Evolutionary conservation across 2,797 vertebrate genomes (phyloP).

Genomic region (Urosaurus nigricauda): DNA sequence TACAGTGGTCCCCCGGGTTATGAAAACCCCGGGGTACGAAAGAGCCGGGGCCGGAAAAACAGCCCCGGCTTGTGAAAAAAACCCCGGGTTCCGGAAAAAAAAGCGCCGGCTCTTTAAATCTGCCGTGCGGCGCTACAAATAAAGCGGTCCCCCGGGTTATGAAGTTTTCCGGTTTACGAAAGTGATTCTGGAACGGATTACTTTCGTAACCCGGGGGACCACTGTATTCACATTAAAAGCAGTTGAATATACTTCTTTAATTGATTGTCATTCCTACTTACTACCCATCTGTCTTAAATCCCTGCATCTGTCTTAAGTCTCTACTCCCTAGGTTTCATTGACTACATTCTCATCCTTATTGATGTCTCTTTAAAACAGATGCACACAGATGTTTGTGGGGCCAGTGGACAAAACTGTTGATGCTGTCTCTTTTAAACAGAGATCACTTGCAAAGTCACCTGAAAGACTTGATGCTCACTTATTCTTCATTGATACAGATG

Average conservation of each 20-base stretch:
- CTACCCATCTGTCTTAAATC: not conserved
- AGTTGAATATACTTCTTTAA: not conserved
- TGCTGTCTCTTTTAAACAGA: not conserved
- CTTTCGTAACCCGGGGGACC: too few relatives aligned
- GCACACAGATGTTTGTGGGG: not conserved
- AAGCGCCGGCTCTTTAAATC: too few relatives aligned
- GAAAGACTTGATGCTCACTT: accelerated
- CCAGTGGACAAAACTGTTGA: not conserved
- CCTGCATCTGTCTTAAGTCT: not conserved
- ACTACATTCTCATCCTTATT: not conserved
- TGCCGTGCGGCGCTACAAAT: too few relatives aligned
- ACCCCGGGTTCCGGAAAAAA: too few relatives aligned
- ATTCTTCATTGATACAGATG: conserved; percentile 15
- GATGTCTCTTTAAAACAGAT: conserved; percentile 5
- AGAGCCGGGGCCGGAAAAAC: too few relatives aligned
- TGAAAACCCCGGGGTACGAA: too few relatives aligned
- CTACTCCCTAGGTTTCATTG: conserved; percentile 20
- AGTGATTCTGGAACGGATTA: too few relatives aligned
- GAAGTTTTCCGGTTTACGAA: too few relatives aligned
- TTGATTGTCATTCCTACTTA: not conserved
- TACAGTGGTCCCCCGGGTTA: too few relatives aligned
- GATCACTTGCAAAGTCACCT: accelerated
- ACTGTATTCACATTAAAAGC: not conserved
- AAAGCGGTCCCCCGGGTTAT: too few relatives aligned
- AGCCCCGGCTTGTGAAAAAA: too few relatives aligned